Evolutionary conservation across 2,113 vertebrate species (phyloP).

Genomic region (Cinclus cinclus): DNA sequence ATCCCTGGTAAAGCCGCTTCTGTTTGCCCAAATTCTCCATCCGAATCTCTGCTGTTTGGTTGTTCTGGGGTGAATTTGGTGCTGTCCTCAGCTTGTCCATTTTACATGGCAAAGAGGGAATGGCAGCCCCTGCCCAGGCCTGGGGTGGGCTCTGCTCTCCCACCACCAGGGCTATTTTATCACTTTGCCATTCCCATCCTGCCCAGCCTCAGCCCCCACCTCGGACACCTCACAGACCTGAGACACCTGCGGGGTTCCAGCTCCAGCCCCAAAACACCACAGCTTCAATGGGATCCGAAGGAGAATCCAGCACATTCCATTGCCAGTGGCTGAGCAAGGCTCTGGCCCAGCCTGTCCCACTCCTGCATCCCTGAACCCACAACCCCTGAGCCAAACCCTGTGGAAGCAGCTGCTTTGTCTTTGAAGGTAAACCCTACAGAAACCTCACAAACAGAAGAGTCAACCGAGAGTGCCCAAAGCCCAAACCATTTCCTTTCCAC

Average conservation of each 20-base stretch:
- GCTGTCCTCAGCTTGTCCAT: neutral
- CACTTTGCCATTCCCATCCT: fast-evolving
- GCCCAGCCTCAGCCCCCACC: neutral
- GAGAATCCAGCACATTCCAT: neutral
- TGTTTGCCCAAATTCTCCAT: neutral
- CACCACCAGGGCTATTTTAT: neutral
- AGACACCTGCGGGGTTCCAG: fast-evolving
- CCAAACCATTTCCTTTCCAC: neutral
- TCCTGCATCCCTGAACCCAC: neutral
- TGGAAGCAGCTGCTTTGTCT: neutral
- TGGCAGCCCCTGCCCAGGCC: neutral
- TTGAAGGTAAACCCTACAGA: neutral
- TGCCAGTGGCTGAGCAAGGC: fast-evolving
- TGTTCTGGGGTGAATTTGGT: neutral
- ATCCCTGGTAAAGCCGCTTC: neutral
- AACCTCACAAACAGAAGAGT: neutral
- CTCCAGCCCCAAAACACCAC: neutral
- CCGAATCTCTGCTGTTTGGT: neutral
- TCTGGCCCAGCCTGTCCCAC: neutral
- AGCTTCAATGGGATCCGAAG: fast-evolving
- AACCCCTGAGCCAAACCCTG: fast-evolving
- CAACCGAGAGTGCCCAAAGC: fast-evolving
- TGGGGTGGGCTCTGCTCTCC: neutral
- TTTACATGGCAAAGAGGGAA: neutral
- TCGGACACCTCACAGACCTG: fast-evolving